Evolutionary conservation across 2,797 vertebrate species (phyloP), one percentile per base, ranked within the genome.

Genomic region (Hoplostethus mediterraneus): DNA sequence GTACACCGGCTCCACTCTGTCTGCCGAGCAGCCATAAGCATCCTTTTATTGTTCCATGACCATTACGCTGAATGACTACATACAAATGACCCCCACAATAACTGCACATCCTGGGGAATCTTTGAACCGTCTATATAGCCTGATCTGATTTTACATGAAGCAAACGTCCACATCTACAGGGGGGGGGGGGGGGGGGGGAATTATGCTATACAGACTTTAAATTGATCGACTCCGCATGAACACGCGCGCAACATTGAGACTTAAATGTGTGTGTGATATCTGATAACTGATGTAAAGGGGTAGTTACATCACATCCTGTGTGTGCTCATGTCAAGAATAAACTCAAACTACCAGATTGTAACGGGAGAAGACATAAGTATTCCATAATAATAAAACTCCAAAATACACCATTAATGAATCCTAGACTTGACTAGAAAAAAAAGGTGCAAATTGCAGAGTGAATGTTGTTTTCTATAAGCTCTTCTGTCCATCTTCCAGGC

Each of bases 11-110:
- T 93, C 92, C 92, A 75, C 75, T 73, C 80, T 80, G 92, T 93
- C 91, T 93, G 88, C 79, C 72, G 0, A 82, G 87, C 77, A 79
- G 84, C 81, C 83, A 89, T 86, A 86, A 76, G 81, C 85, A 89
- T 91, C 86, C 80, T 88, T 80, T 92, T 87, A 93, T 91, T 89
- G 89, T 92, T 70, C 85, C 83, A 40, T 83, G 81, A 88, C 82
- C 81, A 84, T 83, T 87, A 77, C 73, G 73, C 71, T 84, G 80
- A 91, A 81, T 21, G 75, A 77, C 65, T 68, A 62, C 85, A 71
- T 62, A 82, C 66, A 80, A 79, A 84, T 78, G 68, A 82, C 75
- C 40, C 40, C 49, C 63, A 57, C 68, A 72, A 33, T 58, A 67
- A 75, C 61, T 63, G 75, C 69, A 82, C 79, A 76, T 80, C 73